Base-by-base conservation (phyloP, 2,797 vertebrate species). In the Uromys caudimaculatus region DNA sequence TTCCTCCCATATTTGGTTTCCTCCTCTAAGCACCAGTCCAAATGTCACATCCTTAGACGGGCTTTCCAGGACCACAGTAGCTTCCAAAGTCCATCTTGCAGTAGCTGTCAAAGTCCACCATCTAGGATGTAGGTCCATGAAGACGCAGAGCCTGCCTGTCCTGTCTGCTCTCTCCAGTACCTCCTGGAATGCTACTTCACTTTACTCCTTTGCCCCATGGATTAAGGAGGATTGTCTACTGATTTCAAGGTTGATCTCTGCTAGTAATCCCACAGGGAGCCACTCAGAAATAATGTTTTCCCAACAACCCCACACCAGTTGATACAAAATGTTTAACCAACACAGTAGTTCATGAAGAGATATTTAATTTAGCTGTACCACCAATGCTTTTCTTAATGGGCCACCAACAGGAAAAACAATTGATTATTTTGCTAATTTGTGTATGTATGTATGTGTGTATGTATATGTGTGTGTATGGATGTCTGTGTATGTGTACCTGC, bases 301-400 rank as follows among this genome's bases (percentile, higher is more conserved):
- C 5, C 9, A 75, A 21, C 17, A 14, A 50, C 21, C 17, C 9
- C 6, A 29, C 13, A 77, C 32, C 19, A 47, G 2, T 62, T 19
- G 69, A n/a, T 14, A 6, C 47, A 41, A 19, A 71, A 83, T n/a
- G 52, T 50, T 62, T 21, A 38, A 44, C 69, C 23, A 77, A 71
- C 17, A 19, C 24, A 52, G n/a, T 41, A 17, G 52, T 60, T 29
- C 67, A 79, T 64, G 60, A 67, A 76, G 56, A 89, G 69, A 73
- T 79, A 78, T 41, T 96, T 93, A 95, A 60, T 35, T 91, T n/a
- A 54, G 12, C 69, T 97, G 41, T 54, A 11, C 21, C 11, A 81
- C 10, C 50, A 62, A 3, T 78, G 19, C 78, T 95, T 91, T 95
- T 38, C 56, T 90, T 90, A 91, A 44, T 69, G 27, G 21, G 84